Base-by-base conservation (phyloP, 30 jellyfish, hydroid and myxozoan species). In the Catostylus mosaicus region DNA sequence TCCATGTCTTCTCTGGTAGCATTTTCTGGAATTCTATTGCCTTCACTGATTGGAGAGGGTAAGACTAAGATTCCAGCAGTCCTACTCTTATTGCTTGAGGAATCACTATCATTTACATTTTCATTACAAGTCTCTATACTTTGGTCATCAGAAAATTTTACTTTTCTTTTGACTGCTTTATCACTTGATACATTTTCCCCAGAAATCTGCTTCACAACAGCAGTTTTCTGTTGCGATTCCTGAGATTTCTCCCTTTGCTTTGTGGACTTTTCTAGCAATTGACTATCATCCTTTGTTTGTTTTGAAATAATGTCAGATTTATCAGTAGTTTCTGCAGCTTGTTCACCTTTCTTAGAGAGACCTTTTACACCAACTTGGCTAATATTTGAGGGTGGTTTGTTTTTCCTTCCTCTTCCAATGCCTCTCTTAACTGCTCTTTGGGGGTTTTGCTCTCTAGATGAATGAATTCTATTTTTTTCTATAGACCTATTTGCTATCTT, bases 1-100 rank as follows among this genome's bases (percentile, higher is more conserved):
- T 48, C 40, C 1, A 34, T 73, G 2, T 33, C 22, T 33, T 70
- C 47, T 50, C 31, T 71, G n/a, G 38, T 26, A 4, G 4, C 71
- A 22, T 59, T 43, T 43, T 16, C 56, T 43, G 16, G 4, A 10
- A 10, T 16, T 10, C 19, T 26, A 27, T 59, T 6, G 10, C 19
- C 19, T n/a, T 59, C 71, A 7, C 24, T n/a, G 38, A 59, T 59
- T 8, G 92, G 92, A 4, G 86, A 48, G 5, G 92, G 92, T 29
- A 82, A 57, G 27, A 67, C 80, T 35, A 82, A 47, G 24, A 82
- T 69, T 20, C 92, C 92, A 23, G 86, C 92, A n/a, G 77, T 70
- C 59, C 61, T 82, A 47, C 71, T 62, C 56, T 8, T 1, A 24
- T 30, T 54, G 2, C 70, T 82, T 51, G 51, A 30, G 20, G 52